Percentiles rank a stretch among this genome's conserved stretches.
phyloP scores from a whole-genome alignment of 2,113 vertebrate genomes.

The Rostratula benghalensis region DNA sequence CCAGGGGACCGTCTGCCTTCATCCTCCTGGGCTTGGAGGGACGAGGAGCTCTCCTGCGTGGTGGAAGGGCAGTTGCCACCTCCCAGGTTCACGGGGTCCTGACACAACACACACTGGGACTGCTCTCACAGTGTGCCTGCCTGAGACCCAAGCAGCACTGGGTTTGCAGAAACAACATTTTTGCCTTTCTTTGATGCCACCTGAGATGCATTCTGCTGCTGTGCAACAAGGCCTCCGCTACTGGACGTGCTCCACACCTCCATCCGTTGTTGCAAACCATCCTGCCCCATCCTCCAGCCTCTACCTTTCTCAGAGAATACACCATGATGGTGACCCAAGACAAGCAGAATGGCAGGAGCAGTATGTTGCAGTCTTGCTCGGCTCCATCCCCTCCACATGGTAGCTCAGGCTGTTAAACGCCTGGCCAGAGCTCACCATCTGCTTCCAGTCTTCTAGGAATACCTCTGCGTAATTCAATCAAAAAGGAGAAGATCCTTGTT shows the following conservation, averaged over 20 bases:
- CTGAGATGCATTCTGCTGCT: not conserved
- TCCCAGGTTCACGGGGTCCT: not conserved
- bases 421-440: constrained; percentile 71
- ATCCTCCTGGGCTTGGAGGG: not conserved
- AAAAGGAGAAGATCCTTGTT: constrained; percentile 56
- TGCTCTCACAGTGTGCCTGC: not conserved
- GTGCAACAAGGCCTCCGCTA: not conserved
- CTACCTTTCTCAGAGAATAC: not conserved
- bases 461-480: constrained; percentile 65
- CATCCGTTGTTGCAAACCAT: not conserved
- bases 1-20: not conserved
- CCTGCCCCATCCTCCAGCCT: not conserved
- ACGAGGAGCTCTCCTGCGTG: not conserved
- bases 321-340: not conserved
- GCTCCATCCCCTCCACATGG: not conserved
- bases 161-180: not conserved
- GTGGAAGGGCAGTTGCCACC: not conserved
- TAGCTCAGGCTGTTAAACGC: constrained; percentile 65
- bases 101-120: not conserved
- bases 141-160: not conserved
- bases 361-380: not conserved
- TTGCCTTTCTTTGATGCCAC: not conserved
- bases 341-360: not conserved
- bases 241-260: not conserved
- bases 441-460: constrained; percentile 70